Base-by-base conservation (phyloP, 2,113 vertebrate genomes). In the Ictidomys tridecemlineatus region DNA sequence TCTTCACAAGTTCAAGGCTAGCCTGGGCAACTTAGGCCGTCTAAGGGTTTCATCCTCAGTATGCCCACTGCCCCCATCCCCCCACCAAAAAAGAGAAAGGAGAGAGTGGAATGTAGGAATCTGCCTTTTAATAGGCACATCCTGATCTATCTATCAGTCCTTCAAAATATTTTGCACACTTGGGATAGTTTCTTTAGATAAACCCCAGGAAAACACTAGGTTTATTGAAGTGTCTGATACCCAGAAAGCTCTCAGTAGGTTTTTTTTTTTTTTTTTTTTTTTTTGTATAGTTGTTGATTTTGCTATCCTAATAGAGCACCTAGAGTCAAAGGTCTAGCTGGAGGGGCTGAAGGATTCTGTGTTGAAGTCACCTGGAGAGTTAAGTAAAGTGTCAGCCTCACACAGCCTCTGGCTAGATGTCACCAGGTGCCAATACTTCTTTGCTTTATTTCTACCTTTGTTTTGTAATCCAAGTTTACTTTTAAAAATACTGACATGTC, bases 161-260 rank as follows among this genome's bases (percentile, higher is more conserved):
- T 89, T 42, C 65, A 67, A 70, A 88, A 65, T 76, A 51, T 58
- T 96, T 91, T 91, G 14, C 61, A 76, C 28, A 73, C 48, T 20
- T 78, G 30, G 2, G 37, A 67, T 94, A 42, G 65, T 89, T 89
- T 89, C 53, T 89, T 89, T 48, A 45, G 10, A 73, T 73, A 48
- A 73, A 56, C 34, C 58, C 10, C 56, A 18, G 89, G 77, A 84
- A 82, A 70, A 39, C 26, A n/a, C n/a, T 51, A 69, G 73, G n/a
- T 79, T 89, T 65, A 74, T 2, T 86, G 32, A 74, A 69, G 45
- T 48, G 16, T 65, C 45, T 73, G 56, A 73, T 26, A 74, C 37
- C 42, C 87, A 83, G 34, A 91, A 94, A 67, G 28, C 53, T 51
- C 37, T 94, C 39, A 51, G 24, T 65, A 48, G 42, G 26, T 45